Percentiles rank a stretch among this genome's conserved stretches.
Evolutionary conservation across 2,797 vertebrate genomes (phyloP).

Genomic region (Lemur catta): DNA sequence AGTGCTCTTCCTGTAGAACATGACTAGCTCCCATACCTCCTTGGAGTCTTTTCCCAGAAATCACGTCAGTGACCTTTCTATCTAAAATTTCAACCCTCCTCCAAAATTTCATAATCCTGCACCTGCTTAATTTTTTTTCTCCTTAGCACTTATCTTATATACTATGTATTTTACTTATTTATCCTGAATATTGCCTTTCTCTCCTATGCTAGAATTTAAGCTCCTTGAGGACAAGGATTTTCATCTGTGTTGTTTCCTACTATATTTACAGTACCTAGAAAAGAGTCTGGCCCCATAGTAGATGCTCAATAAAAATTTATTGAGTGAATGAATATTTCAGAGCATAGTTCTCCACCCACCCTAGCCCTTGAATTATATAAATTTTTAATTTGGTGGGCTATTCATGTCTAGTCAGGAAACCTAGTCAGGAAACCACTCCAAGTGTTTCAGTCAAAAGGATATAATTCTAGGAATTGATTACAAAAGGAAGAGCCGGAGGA

Average conservation of each 20-base stretch:
- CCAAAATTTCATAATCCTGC: neutral
- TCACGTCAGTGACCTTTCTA: no score
- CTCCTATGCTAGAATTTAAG: neutral
- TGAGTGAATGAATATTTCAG: slow-evolving; percentile 13
- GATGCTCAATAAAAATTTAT: neutral
- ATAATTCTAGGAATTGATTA: neutral
- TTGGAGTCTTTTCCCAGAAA: neutral
- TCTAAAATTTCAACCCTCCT: neutral
- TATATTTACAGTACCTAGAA: neutral
- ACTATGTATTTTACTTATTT: neutral
- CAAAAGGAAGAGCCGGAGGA: neutral
- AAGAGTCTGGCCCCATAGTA: neutral
- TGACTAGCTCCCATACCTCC: neutral
- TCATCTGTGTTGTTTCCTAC: neutral
- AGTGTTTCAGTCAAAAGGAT: neutral
- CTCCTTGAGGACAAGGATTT: neutral
- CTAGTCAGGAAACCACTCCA: neutral
- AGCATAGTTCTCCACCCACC: neutral
- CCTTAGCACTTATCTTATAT: neutral
- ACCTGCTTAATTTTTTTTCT: neutral
- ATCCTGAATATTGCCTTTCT: neutral
- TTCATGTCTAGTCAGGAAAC: neutral
- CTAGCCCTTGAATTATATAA: neutral
- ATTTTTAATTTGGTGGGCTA: neutral
- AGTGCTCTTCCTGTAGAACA: neutral